Base-by-base conservation (phyloP, 1,140 invertebrate genomes). In the Zaprionus nigranus region DNA sequence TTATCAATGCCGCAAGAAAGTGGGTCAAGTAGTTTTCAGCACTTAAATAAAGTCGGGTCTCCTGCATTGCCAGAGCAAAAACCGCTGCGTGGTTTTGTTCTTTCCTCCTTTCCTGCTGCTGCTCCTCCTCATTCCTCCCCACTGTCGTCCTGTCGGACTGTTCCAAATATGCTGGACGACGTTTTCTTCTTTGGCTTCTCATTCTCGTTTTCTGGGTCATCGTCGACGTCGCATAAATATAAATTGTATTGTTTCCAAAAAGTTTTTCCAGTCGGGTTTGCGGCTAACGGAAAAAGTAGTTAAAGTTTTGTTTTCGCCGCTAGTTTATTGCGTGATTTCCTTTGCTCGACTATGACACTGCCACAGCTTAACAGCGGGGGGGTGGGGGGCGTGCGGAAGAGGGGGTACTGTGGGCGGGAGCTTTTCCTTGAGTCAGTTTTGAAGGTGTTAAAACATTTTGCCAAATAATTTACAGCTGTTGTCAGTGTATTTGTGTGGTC, bases 301-400 rank as follows among this genome's bases (percentile, higher is more conserved):
- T 90, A 90, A 90, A 90, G 81, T 90, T 90, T 90, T 90, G 86
- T 90, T 90, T 90, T 90, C 81, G 78, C 75, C 68, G 70, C 75
- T 90, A 90, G 85, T 90, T 90, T 90, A 90, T 90, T 90, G 86
- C 85, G 86, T 90, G 85, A 90, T 90, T 90, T 90, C 85, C 86
- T 90, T 79, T 70, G 60, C 81, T 22, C 20, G 9, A 11, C 79
- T 63, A 81, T 88, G 84, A 84, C 85, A 84, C 74, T 43, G 40
- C 17, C 30, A 28, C 12, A 51, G 38, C 38, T 43, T 43, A 22
- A 6, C 9, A 34, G 53, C 9, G 17, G 22, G 57, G 57, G 49
- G 64, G 43, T 5, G 17, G 2, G 22, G 13, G 4, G 0, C 24
- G 24, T 26, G 24, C 4, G 24, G 24, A 0, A 1, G 30, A 11